Conservation (phyloP, 2,113 vertebrate species). For the Oreochromis aureus region DNA sequence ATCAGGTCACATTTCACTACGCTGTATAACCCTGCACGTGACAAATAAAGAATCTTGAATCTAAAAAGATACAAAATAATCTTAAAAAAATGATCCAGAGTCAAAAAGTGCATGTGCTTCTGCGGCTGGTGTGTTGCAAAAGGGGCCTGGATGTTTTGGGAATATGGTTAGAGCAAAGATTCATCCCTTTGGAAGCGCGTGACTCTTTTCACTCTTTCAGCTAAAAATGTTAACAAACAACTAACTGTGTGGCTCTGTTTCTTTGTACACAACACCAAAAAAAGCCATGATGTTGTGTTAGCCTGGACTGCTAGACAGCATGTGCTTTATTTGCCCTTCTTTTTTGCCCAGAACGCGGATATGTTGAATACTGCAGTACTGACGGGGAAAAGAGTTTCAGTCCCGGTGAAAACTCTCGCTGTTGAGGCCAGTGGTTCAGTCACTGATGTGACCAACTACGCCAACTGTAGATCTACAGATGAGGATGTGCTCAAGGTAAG, state of each 20-base stretch:
- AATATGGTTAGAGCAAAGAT: not conserved
- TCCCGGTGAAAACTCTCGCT: constrained; percentile 82
- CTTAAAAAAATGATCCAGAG: not conserved
- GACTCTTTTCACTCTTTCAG: not conserved
- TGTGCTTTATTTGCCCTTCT: not conserved
- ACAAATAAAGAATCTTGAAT: not conserved
- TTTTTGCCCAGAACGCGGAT: constrained; percentile 75
- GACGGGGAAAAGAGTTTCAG: constrained; percentile 80
- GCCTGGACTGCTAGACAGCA: not conserved
- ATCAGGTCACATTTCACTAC: not conserved
- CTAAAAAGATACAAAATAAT: not conserved
- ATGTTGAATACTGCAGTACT: constrained; percentile 89
- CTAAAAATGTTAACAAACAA: not conserved
- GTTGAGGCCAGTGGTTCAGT: constrained; percentile 81
- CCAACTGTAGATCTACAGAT: constrained; percentile 81
- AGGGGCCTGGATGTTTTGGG: not conserved
- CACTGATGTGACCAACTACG: constrained; percentile 81
- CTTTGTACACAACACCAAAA: not conserved
- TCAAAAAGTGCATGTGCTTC: not conserved
- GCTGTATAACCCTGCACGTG: not conserved
- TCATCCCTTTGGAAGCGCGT: not conserved
- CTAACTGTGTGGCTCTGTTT: not conserved
- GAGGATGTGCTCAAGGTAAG: constrained; percentile 84
- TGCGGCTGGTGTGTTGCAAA: not conserved
- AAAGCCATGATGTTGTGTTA: not conserved